Evolutionary conservation across 2,888 invertebrate species (phyloP).

Genomic region (Zeuzera pyrina): DNA sequence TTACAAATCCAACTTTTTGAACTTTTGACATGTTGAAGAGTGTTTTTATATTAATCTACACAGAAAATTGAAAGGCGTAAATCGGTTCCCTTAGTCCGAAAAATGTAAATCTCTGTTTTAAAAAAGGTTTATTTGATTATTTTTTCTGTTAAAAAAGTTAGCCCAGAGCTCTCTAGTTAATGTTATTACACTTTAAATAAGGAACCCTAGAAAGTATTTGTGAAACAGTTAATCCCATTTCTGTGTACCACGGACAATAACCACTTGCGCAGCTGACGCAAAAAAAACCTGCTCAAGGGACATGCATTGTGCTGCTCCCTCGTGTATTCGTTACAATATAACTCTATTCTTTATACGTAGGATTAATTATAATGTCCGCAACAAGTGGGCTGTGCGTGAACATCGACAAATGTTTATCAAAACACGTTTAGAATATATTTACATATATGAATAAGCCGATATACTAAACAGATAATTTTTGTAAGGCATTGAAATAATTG

Average conservation of each 20-base stretch:
- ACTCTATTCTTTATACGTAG: slow-evolving; percentile 19
- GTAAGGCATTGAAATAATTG: no score
- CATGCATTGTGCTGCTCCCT: slow-evolving; percentile 10
- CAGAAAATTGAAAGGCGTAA: no score
- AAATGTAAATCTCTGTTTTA: no score
- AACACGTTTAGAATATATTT: not conserved
- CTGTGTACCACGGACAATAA: slow-evolving; percentile 36
- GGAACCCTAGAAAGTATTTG: slow-evolving; percentile 6
- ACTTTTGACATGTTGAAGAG: no score
- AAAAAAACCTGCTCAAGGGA: slow-evolving; percentile 38
- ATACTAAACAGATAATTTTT: no score
- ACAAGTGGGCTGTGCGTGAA: slow-evolving; percentile 31
- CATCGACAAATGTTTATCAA: slow-evolving; percentile 14
- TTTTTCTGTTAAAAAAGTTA: no score
- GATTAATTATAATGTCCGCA: slow-evolving; percentile 27
- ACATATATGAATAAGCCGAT: no score
- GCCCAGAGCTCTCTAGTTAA: no score
- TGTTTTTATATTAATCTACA: no score
- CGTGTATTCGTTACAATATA: slow-evolving; percentile 5
- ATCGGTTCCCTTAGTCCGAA: no score
- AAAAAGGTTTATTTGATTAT: no score
- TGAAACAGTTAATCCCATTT: slow-evolving; percentile 37
- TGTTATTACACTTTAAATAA: slow-evolving; percentile 16
- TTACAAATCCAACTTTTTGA: no score
- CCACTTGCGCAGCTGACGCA: slow-evolving; percentile 65